phyloP scores from a whole-genome alignment of 2,797 vertebrate genomes.

The Morus bassanus region DNA sequence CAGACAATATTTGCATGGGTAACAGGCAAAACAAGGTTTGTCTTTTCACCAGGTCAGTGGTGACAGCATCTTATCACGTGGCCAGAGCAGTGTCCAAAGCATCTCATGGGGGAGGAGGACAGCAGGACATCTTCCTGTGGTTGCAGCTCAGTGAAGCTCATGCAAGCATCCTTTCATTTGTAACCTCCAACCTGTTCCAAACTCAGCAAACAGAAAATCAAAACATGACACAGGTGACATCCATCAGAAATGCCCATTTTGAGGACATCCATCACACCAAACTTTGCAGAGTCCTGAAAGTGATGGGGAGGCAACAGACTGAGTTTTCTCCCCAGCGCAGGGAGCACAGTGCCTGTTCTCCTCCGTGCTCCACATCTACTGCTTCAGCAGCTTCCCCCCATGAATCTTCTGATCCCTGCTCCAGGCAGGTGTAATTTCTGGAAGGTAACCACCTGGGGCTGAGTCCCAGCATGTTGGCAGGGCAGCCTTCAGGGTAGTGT shows the following conservation, averaged over 20 bases:
- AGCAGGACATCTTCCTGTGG: neutral
- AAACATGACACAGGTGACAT: neutral
- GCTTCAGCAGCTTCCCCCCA: neutral
- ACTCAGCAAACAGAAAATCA: neutral
- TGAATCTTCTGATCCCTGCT: neutral
- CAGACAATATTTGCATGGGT: accelerated
- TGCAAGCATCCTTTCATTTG: neutral
- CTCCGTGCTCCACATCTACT: neutral
- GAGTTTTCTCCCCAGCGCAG: neutral
- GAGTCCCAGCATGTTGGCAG: neutral
- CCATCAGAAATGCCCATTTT: neutral
- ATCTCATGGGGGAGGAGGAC: neutral
- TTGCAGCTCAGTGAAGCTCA: neutral
- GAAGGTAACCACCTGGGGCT: accelerated
- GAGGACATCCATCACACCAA: neutral
- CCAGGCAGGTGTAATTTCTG: neutral
- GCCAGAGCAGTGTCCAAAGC: neutral
- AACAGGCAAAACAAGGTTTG: neutral
- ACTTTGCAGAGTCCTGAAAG: neutral
- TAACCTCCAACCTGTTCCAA: neutral
- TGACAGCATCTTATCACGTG: accelerated
- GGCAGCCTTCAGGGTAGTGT: neutral
- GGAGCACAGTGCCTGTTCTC: neutral
- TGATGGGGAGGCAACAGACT: neutral
- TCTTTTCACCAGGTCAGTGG: neutral